Evolutionary conservation across 1,140 invertebrate genomes (phyloP).

Genomic region (Hetaerina americana): DNA sequence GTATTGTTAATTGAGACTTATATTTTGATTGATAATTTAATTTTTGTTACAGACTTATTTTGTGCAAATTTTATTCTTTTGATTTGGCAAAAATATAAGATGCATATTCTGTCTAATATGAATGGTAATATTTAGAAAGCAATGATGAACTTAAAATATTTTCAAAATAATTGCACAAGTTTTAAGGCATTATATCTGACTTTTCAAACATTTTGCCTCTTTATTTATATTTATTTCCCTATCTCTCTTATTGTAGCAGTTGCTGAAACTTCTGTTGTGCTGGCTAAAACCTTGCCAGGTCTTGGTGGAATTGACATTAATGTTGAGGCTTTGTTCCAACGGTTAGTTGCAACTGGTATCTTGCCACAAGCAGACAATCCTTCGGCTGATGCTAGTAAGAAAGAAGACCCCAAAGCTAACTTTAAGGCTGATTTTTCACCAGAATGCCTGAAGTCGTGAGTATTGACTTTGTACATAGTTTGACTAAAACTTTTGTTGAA

Average conservation of each 20-base stretch:
- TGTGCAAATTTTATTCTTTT: too few relatives aligned
- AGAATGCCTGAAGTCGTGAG: background rate
- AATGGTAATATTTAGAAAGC: background rate
- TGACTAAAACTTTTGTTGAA: too few relatives aligned
- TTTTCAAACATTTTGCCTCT: too few relatives aligned
- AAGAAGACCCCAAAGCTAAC: slow-evolving; percentile 13
- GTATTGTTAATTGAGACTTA: too few relatives aligned
- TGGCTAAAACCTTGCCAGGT: background rate
- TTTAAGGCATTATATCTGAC: too few relatives aligned
- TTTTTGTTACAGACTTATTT: too few relatives aligned
- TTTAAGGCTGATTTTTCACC: slow-evolving; percentile 2
- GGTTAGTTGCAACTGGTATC: slow-evolving; percentile 71
- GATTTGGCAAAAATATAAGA: too few relatives aligned
- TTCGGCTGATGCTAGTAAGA: slow-evolving; percentile 5
- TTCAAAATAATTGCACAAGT: background rate
- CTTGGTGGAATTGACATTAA: slow-evolving; percentile 45
- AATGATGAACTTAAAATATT: too few relatives aligned
- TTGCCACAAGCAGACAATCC: slow-evolving; percentile 37
- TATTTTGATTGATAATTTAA: too few relatives aligned
- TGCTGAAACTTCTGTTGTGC: background rate
- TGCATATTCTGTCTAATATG: background rate
- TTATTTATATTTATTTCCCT: background rate
- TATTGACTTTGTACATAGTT: too few relatives aligned
- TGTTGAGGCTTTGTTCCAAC: slow-evolving; percentile 69
- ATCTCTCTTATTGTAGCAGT: background rate